Base-by-base conservation (phyloP, 2,797 vertebrate species). In the Melanogrammus aeglefinus region DNA sequence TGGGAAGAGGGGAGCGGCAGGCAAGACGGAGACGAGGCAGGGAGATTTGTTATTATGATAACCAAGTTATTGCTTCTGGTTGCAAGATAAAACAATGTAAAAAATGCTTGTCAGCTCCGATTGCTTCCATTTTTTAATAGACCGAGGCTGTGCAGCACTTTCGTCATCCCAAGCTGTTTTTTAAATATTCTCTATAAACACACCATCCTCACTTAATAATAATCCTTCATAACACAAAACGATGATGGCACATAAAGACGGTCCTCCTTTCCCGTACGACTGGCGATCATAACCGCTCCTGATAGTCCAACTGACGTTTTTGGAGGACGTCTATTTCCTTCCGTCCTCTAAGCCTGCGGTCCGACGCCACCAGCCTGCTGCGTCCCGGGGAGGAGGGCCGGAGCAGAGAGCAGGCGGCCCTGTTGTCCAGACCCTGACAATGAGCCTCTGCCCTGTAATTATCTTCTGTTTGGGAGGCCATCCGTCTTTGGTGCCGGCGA, bases 381-480 rank as follows among this genome's bases (percentile, higher is more conserved):
- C 74, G 18, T 82, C 82, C 72, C 75, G 79, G 74, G 78, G 29
- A 38, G 12, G 51, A 72, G 38, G 74, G 21, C 41, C 13, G 77
- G 72, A 76, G 29, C 18, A 27, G 79, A 77, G 75, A 88, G 82
- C 78, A 77, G 77, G n/a, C 9, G 2, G 10, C 24, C 9, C 0
- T 87, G 87, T 88, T 89, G 90, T 87, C 83, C 87, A 77, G 80
- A 82, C 80, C 79, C 79, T 74, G 74, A 90, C 88, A 87, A 86
- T 80, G 81, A 89, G 84, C 78, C 79, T 83, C 82, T 86, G 85
- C 87, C 85, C 86, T 91, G 85, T 89, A 88, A 91, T 92, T 91
- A 84, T 81, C 6, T 86, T 88, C 84, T 89, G 86, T 91, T 93
- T 85, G 88, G 80, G 84, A 89, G 90, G 79, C 85, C 88, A 92